Evolutionary conservation across 1,140 invertebrate genomes (phyloP).

Genomic region (Drosophila truncata): DNA sequence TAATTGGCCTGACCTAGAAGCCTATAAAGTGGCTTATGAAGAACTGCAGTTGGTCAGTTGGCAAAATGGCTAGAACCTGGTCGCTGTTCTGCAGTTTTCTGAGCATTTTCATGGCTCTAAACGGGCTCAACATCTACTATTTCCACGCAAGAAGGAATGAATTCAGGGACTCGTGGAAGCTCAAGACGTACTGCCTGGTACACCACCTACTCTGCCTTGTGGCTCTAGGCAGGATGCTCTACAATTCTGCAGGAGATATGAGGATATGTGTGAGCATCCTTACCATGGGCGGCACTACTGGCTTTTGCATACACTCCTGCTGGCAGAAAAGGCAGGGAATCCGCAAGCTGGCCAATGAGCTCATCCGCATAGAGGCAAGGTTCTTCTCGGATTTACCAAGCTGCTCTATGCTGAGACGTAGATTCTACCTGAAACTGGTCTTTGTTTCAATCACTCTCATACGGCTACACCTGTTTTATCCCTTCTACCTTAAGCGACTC

Average conservation of each 20-base stretch:
- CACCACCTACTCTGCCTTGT: conserved; percentile 36
- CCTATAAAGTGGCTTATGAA: conserved; percentile 19
- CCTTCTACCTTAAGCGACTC: conserved; percentile 27
- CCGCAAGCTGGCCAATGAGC: neutral
- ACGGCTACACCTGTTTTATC: conserved; percentile 30
- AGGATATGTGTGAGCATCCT: conserved; percentile 28
- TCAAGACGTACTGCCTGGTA: conserved; percentile 23
- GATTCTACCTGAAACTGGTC: conserved; percentile 17
- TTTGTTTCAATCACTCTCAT: conserved; percentile 26
- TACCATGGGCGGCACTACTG: conserved; percentile 6
- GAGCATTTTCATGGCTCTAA: conserved; percentile 24
- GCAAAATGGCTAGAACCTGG: conserved; percentile 11
- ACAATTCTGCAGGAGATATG: conserved; percentile 8
- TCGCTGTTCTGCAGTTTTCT: conserved; percentile 17
- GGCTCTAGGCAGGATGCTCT: conserved; percentile 17
- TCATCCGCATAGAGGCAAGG: conserved; percentile 24
- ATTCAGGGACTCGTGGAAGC: neutral
- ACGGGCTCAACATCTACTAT: conserved; percentile 44
- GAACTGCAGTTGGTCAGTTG: neutral
- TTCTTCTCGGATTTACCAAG: conserved; percentile 4
- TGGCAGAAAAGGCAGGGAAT: conserved; percentile 28
- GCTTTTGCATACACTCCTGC: conserved; percentile 14
- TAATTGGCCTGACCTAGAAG: conserved; percentile 19
- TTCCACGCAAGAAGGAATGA: neutral
- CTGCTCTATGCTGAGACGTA: neutral